phyloP scores from a whole-genome alignment of 2,888 invertebrate genomes.

The Drosophila monieri region DNA sequence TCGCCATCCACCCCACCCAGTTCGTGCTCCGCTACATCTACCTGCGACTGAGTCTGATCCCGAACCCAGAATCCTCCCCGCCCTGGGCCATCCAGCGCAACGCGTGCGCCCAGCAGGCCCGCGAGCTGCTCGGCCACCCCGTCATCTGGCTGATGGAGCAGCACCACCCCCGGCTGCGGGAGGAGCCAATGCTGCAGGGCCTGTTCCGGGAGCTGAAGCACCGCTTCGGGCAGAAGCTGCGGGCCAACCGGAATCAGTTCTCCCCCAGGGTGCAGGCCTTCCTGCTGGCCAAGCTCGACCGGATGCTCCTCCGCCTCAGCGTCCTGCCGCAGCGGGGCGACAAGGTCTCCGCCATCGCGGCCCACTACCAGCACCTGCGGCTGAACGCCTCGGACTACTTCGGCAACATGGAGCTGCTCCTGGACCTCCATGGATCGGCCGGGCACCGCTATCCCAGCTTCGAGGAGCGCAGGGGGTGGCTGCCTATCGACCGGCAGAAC shows the following conservation, averaged over 20 bases:
- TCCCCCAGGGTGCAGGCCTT: not conserved
- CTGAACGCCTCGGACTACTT: slow-evolving; percentile 51
- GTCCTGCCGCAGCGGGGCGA: slow-evolving; percentile 42
- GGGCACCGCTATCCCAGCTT: not conserved
- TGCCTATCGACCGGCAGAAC: slow-evolving; percentile 17
- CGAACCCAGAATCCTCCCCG: not conserved
- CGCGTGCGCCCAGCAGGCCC: slow-evolving; percentile 52
- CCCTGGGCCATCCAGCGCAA: slow-evolving; percentile 27
- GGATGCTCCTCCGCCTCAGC: slow-evolving; percentile 51
- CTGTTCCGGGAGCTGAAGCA: slow-evolving; percentile 51
- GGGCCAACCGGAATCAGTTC: slow-evolving; percentile 51
- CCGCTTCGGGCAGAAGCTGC: slow-evolving; percentile 35
- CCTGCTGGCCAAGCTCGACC: slow-evolving; percentile 42
- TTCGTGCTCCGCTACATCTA: slow-evolving; percentile 40
- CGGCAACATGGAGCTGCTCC: slow-evolving; percentile 36
- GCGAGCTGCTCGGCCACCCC: slow-evolving; percentile 53
- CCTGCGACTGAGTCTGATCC: slow-evolving; percentile 41
- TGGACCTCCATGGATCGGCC: not conserved
- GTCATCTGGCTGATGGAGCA: slow-evolving; percentile 54
- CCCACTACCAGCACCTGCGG: slow-evolving; percentile 33
- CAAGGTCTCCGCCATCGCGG: slow-evolving; percentile 20
- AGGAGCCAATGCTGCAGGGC: slow-evolving; percentile 32
- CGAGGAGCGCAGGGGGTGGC: not conserved
- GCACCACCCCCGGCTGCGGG: slow-evolving; percentile 7
- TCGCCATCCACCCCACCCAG: not conserved